phyloP scores from a whole-genome alignment of 2,888 invertebrate genomes.

The Drosophila anceps region DNA sequence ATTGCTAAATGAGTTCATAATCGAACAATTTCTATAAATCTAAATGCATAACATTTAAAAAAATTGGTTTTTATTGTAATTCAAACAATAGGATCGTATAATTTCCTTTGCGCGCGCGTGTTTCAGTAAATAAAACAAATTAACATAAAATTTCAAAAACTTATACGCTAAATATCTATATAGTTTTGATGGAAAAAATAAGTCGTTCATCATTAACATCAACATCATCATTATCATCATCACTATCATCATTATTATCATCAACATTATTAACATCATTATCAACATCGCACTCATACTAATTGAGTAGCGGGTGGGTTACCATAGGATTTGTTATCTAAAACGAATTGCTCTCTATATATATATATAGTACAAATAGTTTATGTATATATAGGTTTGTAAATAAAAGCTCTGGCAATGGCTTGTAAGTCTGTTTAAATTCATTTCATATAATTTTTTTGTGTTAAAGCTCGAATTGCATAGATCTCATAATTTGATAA shows the following conservation, averaged over 20 bases:
- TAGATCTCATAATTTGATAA: slow-evolving; percentile 20
- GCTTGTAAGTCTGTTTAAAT: slow-evolving; percentile 73
- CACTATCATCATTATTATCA: slow-evolving; percentile 20
- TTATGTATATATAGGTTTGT: slow-evolving; percentile 33
- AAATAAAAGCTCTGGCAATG: slow-evolving; percentile 62
- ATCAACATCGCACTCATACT: slow-evolving; percentile 44
- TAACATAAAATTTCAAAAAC: slow-evolving; percentile 48
- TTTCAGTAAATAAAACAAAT: slow-evolving; percentile 72
- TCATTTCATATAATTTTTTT: slow-evolving; percentile 57
- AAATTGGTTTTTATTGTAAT: slow-evolving; percentile 44
- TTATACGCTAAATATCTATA: slow-evolving; percentile 58
- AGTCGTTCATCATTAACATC: slow-evolving; percentile 19
- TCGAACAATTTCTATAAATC: background rate
- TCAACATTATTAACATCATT: slow-evolving; percentile 26
- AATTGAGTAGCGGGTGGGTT: slow-evolving; percentile 42
- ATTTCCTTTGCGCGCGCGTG: slow-evolving; percentile 30
- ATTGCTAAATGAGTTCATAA: background rate
- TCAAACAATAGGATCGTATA: slow-evolving; percentile 48
- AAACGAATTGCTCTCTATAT: slow-evolving; percentile 10
- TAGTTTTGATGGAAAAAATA: slow-evolving; percentile 39
- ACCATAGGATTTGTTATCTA: slow-evolving; percentile 15
- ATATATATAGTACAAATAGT: slow-evolving; percentile 23
- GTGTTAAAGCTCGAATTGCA: slow-evolving; percentile 63
- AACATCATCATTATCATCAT: slow-evolving; percentile 19
- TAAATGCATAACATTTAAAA: background rate